Conservation (phyloP, 2,113 vertebrate genomes). For the Melozone crissalis region DNA sequence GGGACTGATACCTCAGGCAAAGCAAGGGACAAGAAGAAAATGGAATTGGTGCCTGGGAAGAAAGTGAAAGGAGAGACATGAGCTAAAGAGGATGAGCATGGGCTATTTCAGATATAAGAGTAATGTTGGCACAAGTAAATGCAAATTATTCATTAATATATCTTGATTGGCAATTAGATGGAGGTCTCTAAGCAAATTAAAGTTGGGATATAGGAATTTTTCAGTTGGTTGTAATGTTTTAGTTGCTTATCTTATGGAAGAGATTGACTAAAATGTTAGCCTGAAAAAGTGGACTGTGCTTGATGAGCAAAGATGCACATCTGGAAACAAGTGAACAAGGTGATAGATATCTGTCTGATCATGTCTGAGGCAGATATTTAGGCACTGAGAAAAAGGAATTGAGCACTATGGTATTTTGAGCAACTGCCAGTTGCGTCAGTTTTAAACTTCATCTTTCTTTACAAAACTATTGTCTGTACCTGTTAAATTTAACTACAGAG, state of each 20-base stretch:
- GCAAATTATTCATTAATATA: not conserved
- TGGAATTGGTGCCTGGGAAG: not conserved
- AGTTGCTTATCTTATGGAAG: not conserved
- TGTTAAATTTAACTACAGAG: not conserved
- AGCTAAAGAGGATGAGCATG: rapidly evolving
- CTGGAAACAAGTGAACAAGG: not conserved
- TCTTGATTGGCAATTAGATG: not conserved
- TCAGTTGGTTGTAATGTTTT: not conserved
- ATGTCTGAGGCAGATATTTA: not conserved
- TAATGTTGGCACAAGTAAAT: not conserved
- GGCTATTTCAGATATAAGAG: not conserved
- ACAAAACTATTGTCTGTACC: not conserved
- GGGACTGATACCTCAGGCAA: not conserved
- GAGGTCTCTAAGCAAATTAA: not conserved
- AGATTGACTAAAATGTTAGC: not conserved
- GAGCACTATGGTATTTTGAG: not conserved
- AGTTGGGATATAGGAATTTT: not conserved
- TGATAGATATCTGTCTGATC: not conserved
- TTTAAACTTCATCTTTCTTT: not conserved
- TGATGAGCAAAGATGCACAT: not conserved
- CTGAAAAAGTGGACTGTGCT: not conserved
- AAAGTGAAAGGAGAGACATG: not conserved
- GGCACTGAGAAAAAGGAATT: not conserved
- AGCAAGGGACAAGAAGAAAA: not conserved
- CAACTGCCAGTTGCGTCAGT: not conserved